Evolutionary conservation across 2,113 vertebrate genomes (phyloP).

Genomic region (Nycticryphes semicollaris): DNA sequence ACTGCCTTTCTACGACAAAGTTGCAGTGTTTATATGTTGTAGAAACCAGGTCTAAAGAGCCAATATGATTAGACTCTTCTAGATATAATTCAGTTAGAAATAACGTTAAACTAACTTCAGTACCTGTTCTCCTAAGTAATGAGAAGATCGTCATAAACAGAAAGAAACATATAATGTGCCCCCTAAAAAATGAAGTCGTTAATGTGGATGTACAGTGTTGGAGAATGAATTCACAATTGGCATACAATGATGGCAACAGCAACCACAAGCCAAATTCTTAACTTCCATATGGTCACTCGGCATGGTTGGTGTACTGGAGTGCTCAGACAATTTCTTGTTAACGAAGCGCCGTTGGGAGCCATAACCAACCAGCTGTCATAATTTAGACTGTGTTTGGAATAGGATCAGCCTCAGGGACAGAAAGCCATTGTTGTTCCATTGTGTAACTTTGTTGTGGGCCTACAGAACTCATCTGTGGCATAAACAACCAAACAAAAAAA

Average conservation of each 20-base stretch:
- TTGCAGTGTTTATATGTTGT: background rate
- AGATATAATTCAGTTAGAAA: background rate
- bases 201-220: background rate
- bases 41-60: background rate
- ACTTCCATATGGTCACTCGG: background rate
- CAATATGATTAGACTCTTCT: background rate
- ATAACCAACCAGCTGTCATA: background rate
- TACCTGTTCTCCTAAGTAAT: background rate
- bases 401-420: background rate
- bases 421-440: background rate
- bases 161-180: background rate
- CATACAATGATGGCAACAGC: background rate
- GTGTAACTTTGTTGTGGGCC: background rate
- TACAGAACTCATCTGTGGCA: background rate
- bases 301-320: background rate
- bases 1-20: background rate
- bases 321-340: conserved; percentile 2
- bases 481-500: background rate
- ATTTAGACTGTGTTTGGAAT: background rate
- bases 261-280: background rate
- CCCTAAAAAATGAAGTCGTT: background rate
- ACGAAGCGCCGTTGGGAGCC: background rate
- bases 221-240: background rate
- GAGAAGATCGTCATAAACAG: background rate
- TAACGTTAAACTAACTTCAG: background rate